Evolutionary conservation across 1,140 invertebrate genomes (phyloP).

Genomic region (Apis dorsata): DNA sequence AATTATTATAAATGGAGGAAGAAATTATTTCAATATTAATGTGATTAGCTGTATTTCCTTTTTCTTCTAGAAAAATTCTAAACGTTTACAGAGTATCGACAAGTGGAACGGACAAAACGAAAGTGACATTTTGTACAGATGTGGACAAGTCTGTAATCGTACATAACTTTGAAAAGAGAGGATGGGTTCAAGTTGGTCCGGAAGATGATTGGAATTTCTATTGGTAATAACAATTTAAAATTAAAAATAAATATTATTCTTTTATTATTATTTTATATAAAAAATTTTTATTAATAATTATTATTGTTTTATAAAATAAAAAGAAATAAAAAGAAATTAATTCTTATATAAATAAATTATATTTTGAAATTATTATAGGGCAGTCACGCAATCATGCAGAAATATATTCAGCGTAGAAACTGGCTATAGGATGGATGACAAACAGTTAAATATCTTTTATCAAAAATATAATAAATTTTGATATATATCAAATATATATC

Average conservation of each 20-base stretch:
- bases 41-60: background rate
- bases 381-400: slow-evolving; percentile 92
- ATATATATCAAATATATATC: background rate
- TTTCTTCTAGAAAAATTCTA: slow-evolving; percentile 2
- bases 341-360: background rate
- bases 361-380: slow-evolving; percentile 79
- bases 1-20: background rate
- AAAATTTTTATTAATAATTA: background rate
- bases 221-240: slow-evolving; percentile 83
- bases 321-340: background rate
- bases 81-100: slow-evolving; percentile 66
- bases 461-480: background rate
- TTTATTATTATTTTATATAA: background rate
- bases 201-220: slow-evolving; percentile 99
- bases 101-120: slow-evolving; percentile 77
- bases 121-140: slow-evolving; percentile 93
- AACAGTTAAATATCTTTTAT: slow-evolving; percentile 84
- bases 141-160: slow-evolving; percentile 97
- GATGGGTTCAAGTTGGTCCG: slow-evolving; percentile 93
- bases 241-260: too few relatives aligned
- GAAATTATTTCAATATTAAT: slow-evolving; percentile 2
- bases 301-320: background rate
- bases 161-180: slow-evolving; percentile 95
- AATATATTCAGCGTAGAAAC: slow-evolving; percentile 96
- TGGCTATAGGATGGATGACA: slow-evolving; percentile 94